Conservation (phyloP, 2,888 invertebrate genomes). For the Agriopis leucophaearia region DNA sequence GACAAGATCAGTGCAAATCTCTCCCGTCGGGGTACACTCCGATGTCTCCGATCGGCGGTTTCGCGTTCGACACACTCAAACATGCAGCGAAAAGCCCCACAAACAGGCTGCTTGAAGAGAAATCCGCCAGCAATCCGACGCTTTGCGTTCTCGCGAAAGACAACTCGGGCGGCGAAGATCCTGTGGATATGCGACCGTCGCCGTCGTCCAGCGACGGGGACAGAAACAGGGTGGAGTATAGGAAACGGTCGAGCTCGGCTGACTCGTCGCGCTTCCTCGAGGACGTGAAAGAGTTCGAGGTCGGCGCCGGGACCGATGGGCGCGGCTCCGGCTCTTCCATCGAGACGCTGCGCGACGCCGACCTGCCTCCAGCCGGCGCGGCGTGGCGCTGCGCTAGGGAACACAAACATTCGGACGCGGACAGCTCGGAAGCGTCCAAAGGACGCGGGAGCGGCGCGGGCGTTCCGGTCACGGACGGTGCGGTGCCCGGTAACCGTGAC, state of each 20-base stretch:
- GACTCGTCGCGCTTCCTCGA: constrained; percentile 91
- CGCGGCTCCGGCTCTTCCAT: constrained; percentile 79
- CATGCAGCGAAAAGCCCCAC: constrained; percentile 66
- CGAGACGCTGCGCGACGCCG: constrained; percentile 77
- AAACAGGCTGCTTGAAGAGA: constrained; percentile 78
- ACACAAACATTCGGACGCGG: constrained; percentile 74
- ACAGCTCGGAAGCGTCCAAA: constrained; percentile 73
- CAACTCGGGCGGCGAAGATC: constrained; percentile 16
- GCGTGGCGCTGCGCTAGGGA: constrained; percentile 69
- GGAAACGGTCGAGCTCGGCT: constrained; percentile 90
- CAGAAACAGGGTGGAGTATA: constrained; percentile 56
- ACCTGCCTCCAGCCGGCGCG: constrained; percentile 64
- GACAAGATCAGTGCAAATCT: constrained; percentile 56
- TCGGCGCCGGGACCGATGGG: constrained; percentile 71
- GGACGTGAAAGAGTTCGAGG: constrained; percentile 85
- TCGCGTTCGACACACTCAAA: constrained; percentile 73
- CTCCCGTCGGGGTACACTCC: constrained; percentile 88
- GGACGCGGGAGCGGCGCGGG: constrained; percentile 51
- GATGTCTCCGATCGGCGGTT: constrained; percentile 89
- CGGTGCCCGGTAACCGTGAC: constrained; percentile 89
- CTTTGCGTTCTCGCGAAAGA: constrained; percentile 75
- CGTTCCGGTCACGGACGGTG: constrained; percentile 83
- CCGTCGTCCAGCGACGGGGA: constrained; percentile 39
- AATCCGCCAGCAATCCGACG: constrained; percentile 90
- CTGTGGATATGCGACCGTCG: constrained; percentile 32